These are phyloP conservation scores for Oenanthe oenanthe DNA, from an alignment of 2,113 vertebrate genomes.

Conservation along the genomic window DNA sequence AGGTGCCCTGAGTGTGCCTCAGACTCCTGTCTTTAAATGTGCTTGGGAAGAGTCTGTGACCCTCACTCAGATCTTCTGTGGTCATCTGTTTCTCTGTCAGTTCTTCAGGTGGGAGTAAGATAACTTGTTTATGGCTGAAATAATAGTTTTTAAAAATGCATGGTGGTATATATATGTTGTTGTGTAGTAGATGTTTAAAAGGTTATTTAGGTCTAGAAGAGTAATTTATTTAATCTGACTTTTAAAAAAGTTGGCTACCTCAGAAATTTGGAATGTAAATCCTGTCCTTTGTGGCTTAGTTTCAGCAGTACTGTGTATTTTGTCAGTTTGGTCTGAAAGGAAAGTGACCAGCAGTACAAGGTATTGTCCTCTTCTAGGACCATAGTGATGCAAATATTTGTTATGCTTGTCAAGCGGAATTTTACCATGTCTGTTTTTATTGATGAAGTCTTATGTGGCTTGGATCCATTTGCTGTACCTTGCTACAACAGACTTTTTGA, in stretches of 20 bases:
- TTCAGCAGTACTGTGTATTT: neutral
- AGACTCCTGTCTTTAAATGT: neutral
- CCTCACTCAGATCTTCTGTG: rapidly evolving
- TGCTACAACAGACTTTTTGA: neutral
- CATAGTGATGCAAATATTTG: neutral
- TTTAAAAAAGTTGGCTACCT: neutral
- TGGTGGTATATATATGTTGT: neutral
- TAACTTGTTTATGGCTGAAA: neutral
- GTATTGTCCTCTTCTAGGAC: neutral
- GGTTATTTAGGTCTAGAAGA: neutral
- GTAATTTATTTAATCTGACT: neutral
- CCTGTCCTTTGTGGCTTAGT: neutral
- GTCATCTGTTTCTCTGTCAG: neutral
- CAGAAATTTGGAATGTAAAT: neutral
- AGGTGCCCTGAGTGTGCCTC: neutral
- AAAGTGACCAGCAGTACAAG: neutral
- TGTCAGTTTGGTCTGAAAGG: neutral
- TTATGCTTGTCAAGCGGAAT: neutral
- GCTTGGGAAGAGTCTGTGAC: neutral
- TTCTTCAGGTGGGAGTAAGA: neutral
- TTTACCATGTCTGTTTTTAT: neutral
- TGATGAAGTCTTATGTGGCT: neutral
- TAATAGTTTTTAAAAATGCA: neutral
- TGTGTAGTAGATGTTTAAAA: neutral
- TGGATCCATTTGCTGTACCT: neutral